Base-by-base conservation (phyloP, 2,888 invertebrate species). In the Aplocera efformata region DNA sequence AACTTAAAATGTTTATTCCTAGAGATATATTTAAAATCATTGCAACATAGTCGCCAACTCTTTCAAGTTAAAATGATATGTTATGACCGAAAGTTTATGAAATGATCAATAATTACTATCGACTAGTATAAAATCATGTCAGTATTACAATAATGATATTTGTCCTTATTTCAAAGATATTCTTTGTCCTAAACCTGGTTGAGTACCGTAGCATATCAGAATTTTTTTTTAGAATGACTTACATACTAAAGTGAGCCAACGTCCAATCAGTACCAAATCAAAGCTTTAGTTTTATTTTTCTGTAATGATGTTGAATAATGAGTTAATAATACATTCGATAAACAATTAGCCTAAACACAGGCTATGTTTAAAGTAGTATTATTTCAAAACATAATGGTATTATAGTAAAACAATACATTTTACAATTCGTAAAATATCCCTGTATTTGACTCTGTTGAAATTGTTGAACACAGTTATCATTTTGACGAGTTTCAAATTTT, bases 381-480 rank as follows among this genome's bases (percentile, higher is more conserved):
- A 62, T 60, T 59, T 46, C 46, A 60, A 69, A 67, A 51, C 59
- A 67, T 68, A 62, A 56, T 56, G 63, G 58, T 64, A 64, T 65
- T 58, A 66, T 67, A 71, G 60, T 67, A 68, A 72, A 74, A 70
- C 63, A 64, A 63, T 51, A 63, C 45, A 72, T 64, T 60, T 75
- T 72, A 73, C 68, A 68, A 72, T 81, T 62, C 73, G 71, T 83
- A 86, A 85, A 84, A 80, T 83, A 85, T 86, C 86, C 86, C 85
- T 86, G 85, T 86, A 86, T 86, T 73, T 73, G 70, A 85, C 85
- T 85, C 84, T 86, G 86, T 85, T 79, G 77, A 74, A 73, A 82
- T 79, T 73, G 72, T 67, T 84, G 84, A 84, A 84, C 84, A 86
- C 85, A 75, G 72, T 65, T 49, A 58, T 61, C 67, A 67, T 71